A percentile compares a stretch with the other conserved stretches of the same genome.
These are phyloP conservation scores for Coptodon rendalli DNA, from an alignment of 2,113 vertebrate genomes.

Conservation along the genomic window DNA sequence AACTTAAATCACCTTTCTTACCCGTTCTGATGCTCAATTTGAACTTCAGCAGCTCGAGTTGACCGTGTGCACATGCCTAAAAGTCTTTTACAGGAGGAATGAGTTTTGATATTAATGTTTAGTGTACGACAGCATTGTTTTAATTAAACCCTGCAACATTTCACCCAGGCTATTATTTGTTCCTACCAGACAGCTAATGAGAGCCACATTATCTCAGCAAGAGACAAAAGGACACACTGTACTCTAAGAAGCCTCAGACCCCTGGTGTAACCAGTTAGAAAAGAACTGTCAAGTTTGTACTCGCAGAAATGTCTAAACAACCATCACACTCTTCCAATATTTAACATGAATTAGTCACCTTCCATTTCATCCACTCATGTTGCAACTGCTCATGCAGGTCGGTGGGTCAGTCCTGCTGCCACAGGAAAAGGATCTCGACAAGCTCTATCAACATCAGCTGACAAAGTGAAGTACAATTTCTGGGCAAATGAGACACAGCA, in stretches of 20 bases:
- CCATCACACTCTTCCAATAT: constrained; percentile 9
- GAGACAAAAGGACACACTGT: constrained; percentile 49
- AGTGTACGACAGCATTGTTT: constrained; percentile 32
- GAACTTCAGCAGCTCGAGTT: neutral
- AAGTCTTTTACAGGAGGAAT: constrained; percentile 29
- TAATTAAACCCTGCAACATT: constrained; percentile 60
- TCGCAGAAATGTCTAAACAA: constrained; percentile 12
- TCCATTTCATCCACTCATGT: neutral
- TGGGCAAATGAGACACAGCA: constrained; percentile 42
- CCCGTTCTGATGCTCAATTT: neutral
- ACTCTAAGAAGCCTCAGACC: constrained; percentile 30
- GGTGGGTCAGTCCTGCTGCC: neutral
- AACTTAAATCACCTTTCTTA: neutral
- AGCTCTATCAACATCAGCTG: constrained; percentile 47
- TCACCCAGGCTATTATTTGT: constrained; percentile 53
- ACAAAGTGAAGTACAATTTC: constrained; percentile 49
- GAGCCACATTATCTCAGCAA: constrained; percentile 50
- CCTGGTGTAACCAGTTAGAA: constrained; percentile 7
- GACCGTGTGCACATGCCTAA: neutral
- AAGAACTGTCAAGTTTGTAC: neutral
- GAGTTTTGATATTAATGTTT: constrained; percentile 49
- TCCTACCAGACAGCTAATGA: constrained; percentile 57
- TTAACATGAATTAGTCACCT: constrained; percentile 23
- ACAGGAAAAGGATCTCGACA: constrained; percentile 26
- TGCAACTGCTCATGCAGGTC: constrained; percentile 9